phyloP scores from a whole-genome alignment of 2,888 invertebrate species.

The Cryptocephalus moraei region DNA sequence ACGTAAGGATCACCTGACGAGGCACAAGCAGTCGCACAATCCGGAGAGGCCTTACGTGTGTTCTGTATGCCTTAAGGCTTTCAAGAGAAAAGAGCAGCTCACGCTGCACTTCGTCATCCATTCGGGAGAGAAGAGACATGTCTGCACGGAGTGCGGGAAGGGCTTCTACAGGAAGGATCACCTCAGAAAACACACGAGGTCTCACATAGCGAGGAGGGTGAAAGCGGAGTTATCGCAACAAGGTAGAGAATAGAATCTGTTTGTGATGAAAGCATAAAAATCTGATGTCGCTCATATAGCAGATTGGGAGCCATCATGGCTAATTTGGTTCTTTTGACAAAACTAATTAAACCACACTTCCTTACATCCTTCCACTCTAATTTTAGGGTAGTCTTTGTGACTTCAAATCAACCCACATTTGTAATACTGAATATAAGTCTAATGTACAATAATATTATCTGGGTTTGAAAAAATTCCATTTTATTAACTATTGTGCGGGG shows the following conservation, averaged over 20 bases:
- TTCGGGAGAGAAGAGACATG: constrained; percentile 78
- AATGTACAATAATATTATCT: no score
- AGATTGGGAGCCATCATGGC: no score
- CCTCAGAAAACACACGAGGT: constrained; percentile 73
- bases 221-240: constrained; percentile 76
- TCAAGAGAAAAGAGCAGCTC: constrained; percentile 80
- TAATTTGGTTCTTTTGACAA: no score
- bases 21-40: constrained; percentile 82
- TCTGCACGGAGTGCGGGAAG: constrained; percentile 82
- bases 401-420: no score
- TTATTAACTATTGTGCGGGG: no score
- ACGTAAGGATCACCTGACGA: constrained; percentile 75
- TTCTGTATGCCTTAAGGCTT: constrained; percentile 78
- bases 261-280: neutral
- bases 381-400: no score
- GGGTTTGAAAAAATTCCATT: no score
- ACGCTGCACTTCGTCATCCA: constrained; percentile 84
- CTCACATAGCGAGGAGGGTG: constrained; percentile 74
- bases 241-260: constrained; percentile 18
- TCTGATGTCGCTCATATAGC: no score
- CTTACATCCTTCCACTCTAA: no score
- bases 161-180: constrained; percentile 85
- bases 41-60: constrained; percentile 82
- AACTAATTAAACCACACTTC: no score
- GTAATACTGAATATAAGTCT: no score